Evolutionary conservation across 2,888 invertebrate genomes (phyloP).

Genomic region (Margaritifera margaritifera): DNA sequence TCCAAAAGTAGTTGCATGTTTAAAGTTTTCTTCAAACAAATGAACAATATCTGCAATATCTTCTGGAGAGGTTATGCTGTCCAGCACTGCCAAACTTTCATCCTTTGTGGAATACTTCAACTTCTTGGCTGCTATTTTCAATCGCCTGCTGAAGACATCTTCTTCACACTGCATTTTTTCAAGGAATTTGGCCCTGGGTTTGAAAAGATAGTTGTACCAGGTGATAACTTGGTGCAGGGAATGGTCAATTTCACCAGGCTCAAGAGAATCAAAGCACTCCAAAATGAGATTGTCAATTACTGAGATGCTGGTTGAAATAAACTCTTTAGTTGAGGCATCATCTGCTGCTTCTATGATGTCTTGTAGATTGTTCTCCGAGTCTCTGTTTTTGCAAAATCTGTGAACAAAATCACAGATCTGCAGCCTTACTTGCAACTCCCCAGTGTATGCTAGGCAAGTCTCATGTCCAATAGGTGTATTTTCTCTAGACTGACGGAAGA

Average conservation of each 20-base stretch:
- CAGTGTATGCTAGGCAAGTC: constrained; percentile 29
- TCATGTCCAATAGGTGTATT: constrained; percentile 30
- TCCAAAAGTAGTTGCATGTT: constrained; percentile 15
- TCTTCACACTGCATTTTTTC: constrained; percentile 11
- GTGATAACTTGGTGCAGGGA: constrained; percentile 19
- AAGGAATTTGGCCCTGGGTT: constrained; percentile 6
- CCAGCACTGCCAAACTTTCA: constrained; percentile 18
- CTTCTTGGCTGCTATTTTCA: constrained; percentile 37
- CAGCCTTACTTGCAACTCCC: constrained; percentile 42
- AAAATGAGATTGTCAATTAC: constrained; percentile 37
- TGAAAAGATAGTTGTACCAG: constrained; percentile 41
- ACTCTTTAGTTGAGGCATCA: constrained; percentile 14
- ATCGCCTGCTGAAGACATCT: constrained; percentile 21
- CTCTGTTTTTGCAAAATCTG: constrained; percentile 16
- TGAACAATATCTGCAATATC: constrained; percentile 28
- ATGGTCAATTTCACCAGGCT: constrained; percentile 19
- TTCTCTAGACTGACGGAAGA: constrained; percentile 33
- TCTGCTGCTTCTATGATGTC: constrained; percentile 12
- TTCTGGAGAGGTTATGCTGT: constrained; percentile 18
- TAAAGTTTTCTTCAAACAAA: constrained; percentile 37
- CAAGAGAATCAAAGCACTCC: constrained; percentile 39
- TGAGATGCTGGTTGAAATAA: constrained; percentile 33
- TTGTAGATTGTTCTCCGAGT: constrained; percentile 13
- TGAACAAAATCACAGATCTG: constrained; percentile 40
- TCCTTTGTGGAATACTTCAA: constrained; percentile 26